Evolutionary conservation across 2,888 invertebrate genomes (phyloP).

Genomic region (Shargacucullia verbasci): DNA sequence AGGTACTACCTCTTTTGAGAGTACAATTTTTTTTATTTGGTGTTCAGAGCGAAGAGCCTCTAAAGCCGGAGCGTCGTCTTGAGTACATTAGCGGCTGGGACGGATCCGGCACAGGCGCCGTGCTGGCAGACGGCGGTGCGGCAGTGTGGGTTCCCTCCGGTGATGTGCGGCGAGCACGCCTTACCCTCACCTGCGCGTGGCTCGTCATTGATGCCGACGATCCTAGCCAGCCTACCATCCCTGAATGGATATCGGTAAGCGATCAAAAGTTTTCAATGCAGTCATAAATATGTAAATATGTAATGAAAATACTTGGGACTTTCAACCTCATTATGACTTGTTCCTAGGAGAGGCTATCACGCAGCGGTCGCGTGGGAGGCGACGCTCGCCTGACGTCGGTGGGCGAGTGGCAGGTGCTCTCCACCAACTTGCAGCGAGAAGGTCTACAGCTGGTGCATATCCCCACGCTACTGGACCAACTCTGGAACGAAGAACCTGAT

Average conservation of each 20-base stretch:
- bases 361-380: conserved; percentile 91
- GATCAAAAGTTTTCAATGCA: too few species aligned
- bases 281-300: too few species aligned
- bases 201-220: conserved; percentile 94
- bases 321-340: neutral
- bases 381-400: conserved; percentile 93
- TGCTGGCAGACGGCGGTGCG: conserved; percentile 93
- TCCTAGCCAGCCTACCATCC: conserved; percentile 88
- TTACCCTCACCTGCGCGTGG: conserved; percentile 97
- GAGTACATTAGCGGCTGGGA: conserved; percentile 95
- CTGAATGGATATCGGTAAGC: conserved; percentile 91
- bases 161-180: conserved; percentile 95
- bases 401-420: conserved; percentile 90
- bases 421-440: conserved; percentile 85
- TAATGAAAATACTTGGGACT: too few species aligned
- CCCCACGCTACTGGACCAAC: conserved; percentile 93
- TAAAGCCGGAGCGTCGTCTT: conserved; percentile 92
- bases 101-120: conserved; percentile 93
- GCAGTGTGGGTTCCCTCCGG: conserved; percentile 97
- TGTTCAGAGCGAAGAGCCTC: conserved; percentile 93
- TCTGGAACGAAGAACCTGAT: conserved; percentile 91
- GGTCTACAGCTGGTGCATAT: conserved; percentile 88
- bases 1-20: neutral
- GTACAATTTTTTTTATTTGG: neutral
- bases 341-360: conserved; percentile 71